phyloP scores from a whole-genome alignment of 2,797 vertebrate species.

The Lemur catta region DNA sequence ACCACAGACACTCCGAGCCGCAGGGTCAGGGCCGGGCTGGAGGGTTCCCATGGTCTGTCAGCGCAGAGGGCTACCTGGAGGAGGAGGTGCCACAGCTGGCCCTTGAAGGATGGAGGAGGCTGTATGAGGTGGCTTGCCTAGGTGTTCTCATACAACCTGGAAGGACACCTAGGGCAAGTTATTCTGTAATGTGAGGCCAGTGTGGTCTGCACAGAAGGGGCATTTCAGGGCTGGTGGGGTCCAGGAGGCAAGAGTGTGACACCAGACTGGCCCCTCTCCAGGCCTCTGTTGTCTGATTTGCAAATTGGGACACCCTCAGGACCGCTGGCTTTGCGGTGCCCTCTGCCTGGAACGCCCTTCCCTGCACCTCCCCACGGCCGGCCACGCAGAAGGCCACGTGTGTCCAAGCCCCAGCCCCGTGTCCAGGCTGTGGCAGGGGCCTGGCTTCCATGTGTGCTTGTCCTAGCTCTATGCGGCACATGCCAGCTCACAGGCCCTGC shows the following conservation, averaged over 20 bases:
- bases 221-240: neutral
- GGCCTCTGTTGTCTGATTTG: neutral
- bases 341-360: neutral
- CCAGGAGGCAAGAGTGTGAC: neutral
- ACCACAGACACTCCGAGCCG: neutral
- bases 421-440: neutral
- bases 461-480: neutral
- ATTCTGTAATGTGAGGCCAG: neutral
- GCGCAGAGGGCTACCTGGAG: neutral
- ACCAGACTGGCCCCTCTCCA: neutral
- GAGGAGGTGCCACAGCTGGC: neutral
- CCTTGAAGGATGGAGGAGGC: neutral
- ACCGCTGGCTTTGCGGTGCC: neutral
- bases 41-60: neutral
- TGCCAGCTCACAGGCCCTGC: neutral
- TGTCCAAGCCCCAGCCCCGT: neutral
- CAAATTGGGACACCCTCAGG: neutral
- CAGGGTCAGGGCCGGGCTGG: neutral
- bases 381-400: neutral
- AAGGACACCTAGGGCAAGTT: neutral
- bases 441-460: conserved; percentile 10
- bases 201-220: neutral
- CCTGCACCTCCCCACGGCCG: neutral
- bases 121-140: neutral
- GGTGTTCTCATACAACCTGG: neutral